Conservation (phyloP, 2,888 invertebrate genomes). For the Leucoptera coffeella region DNA sequence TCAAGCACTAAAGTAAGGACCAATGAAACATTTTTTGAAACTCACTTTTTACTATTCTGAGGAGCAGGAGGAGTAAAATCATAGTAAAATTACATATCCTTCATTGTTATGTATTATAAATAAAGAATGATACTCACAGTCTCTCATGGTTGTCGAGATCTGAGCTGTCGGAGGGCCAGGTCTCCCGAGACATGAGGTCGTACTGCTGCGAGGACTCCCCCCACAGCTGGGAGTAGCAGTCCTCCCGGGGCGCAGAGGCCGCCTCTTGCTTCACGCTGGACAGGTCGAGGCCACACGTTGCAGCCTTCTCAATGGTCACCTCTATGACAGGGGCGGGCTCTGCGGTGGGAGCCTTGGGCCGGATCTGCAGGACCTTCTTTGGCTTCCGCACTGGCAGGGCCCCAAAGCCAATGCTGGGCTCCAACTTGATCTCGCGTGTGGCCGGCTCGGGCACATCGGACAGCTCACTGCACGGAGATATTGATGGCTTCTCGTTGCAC, state of each 20-base stretch:
- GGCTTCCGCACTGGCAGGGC: slow-evolving; percentile 14
- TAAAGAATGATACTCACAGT: slow-evolving; percentile 21
- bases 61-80: too few relatives aligned
- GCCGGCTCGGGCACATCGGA: slow-evolving; percentile 41
- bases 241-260: slow-evolving; percentile 21
- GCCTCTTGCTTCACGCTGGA: slow-evolving; percentile 51
- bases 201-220: slow-evolving; percentile 48
- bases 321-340: too few relatives aligned
- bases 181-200: slow-evolving; percentile 61
- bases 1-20: too few relatives aligned
- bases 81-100: too few relatives aligned
- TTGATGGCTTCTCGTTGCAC: slow-evolving; percentile 45
- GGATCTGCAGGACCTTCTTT: too few relatives aligned
- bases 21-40: too few relatives aligned
- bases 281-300: not conserved
- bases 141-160: slow-evolving; percentile 43
- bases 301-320: not conserved
- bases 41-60: too few relatives aligned
- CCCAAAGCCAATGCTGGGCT: slow-evolving; percentile 26
- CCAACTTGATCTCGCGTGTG: slow-evolving; percentile 38
- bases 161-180: slow-evolving; percentile 65
- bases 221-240: slow-evolving; percentile 35
- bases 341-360: too few relatives aligned
- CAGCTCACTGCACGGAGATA: slow-evolving; percentile 43
- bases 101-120: not conserved